A percentile compares a stretch with the other conserved stretches of the same genome.
Conservation (phyloP, 2,888 invertebrate genomes). For the Sminthurides aquaticus region DNA sequence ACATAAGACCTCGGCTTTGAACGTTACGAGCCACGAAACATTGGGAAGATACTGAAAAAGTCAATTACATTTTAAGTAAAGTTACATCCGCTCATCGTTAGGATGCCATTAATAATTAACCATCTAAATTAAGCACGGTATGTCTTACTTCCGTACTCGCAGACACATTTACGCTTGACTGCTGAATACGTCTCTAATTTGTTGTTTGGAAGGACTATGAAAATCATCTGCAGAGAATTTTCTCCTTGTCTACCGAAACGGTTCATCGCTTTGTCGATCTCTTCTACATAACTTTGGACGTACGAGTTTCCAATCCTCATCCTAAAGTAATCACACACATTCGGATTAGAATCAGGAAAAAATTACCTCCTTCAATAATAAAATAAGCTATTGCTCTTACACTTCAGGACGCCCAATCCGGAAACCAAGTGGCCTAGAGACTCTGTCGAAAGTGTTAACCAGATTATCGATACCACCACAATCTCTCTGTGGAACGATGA, state of each 20-base stretch:
- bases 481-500: conserved; percentile 29
- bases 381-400: conserved; percentile 21
- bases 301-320: conserved; percentile 16
- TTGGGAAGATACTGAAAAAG: conserved; percentile 32
- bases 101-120: background rate
- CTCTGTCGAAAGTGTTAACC: conserved; percentile 28
- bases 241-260: background rate
- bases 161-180: conserved; percentile 21
- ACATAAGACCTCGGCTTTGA: conserved; percentile 30
- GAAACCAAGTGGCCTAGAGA: conserved; percentile 32
- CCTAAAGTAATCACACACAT: conserved; percentile 11
- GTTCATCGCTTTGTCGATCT: conserved; percentile 23
- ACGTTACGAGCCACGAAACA: conserved; percentile 35
- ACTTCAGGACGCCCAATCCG: conserved; percentile 23
- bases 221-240: conserved; percentile 17
- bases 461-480: conserved; percentile 25
- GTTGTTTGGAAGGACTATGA: conserved; percentile 24
- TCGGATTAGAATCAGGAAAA: background rate
- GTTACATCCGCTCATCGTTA: too few species aligned
- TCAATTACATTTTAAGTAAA: conserved; percentile 3
- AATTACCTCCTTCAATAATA: background rate
- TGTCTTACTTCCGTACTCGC: conserved; percentile 26
- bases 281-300: conserved; percentile 25
- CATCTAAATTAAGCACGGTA: too few species aligned
- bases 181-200: conserved; percentile 27